These are phyloP conservation scores for Mesochorus sp. DNA, from an alignment of 2,888 invertebrate species.

Conservation along the genomic window DNA sequence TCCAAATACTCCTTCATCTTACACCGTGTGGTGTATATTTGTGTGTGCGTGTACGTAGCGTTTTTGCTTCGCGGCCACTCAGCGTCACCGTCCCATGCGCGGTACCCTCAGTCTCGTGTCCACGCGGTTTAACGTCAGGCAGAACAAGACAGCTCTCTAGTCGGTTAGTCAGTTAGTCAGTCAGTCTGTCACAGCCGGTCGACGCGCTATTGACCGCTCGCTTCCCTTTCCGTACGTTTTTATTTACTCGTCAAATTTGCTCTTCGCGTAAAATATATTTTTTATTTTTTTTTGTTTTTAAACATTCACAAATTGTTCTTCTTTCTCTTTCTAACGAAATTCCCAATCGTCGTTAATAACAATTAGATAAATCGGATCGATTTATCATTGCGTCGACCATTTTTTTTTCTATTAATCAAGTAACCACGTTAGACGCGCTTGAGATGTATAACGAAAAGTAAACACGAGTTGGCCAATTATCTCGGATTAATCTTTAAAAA, in stretches of 20 bases:
- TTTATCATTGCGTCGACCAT: background rate
- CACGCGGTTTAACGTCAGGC: constrained; percentile 71
- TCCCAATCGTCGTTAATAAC: background rate
- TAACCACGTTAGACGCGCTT: background rate
- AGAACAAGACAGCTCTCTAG: constrained; percentile 63
- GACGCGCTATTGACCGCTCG: constrained; percentile 52
- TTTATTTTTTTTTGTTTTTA: background rate
- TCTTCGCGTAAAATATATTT: background rate
- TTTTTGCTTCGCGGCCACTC: constrained; percentile 55
- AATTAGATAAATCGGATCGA: background rate
- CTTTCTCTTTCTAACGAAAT: constrained; percentile 36
- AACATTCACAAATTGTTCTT: constrained; percentile 23
- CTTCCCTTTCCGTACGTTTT: constrained; percentile 48
- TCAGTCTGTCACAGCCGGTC: constrained; percentile 60
- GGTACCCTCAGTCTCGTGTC: constrained; percentile 73
- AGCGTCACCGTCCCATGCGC: constrained; percentile 58
- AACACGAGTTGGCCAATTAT: background rate
- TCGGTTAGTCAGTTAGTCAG: constrained; percentile 71
- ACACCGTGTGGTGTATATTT: constrained; percentile 66
- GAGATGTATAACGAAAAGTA: background rate
- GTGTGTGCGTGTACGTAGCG: constrained; percentile 14
- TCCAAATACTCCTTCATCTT: constrained; percentile 57
- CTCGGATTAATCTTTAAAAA: constrained; percentile 49
- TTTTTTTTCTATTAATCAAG: background rate
- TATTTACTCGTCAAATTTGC: background rate